Percentiles rank a stretch among this genome's conserved stretches.
phyloP scores from a whole-genome alignment of 1,140 invertebrate species.

The Heliothis subflexa region DNA sequence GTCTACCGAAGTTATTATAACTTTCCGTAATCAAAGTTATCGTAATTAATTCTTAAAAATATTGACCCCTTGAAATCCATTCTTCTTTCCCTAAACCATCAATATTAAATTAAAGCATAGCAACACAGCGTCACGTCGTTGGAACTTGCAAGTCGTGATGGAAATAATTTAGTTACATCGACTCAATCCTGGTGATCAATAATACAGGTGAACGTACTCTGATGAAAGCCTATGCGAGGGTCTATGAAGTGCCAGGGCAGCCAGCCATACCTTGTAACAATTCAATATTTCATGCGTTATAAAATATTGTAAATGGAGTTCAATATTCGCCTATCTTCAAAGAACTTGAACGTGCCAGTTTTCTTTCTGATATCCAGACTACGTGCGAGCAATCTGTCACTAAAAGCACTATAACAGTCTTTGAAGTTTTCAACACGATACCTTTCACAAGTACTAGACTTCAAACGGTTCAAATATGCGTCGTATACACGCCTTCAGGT shows the following conservation, averaged over 20 bases:
- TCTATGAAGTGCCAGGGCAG: neutral
- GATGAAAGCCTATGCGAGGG: neutral
- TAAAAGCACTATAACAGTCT: slow-evolving; percentile 18
- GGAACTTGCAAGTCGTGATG: neutral
- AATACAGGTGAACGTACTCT: neutral
- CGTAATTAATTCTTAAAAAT: too few relatives aligned
- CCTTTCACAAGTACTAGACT: slow-evolving; percentile 23
- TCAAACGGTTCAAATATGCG: slow-evolving; percentile 33
- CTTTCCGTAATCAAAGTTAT: too few relatives aligned
- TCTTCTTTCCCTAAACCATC: neutral
- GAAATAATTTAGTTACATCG: slow-evolving; percentile 17
- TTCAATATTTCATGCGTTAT: too few relatives aligned
- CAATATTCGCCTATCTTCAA: neutral
- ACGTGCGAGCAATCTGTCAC: slow-evolving; percentile 27
- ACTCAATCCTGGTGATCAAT: slow-evolving; percentile 27
- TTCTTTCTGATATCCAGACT: neutral
- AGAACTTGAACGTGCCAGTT: neutral
- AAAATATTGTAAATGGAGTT: neutral
- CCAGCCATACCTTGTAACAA: neutral
- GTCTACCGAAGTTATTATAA: too few relatives aligned
- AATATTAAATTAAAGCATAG: slow-evolving; percentile 1
- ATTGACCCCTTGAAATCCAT: too few relatives aligned
- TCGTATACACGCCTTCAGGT: neutral
- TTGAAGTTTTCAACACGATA: slow-evolving; percentile 30
- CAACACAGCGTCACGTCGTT: neutral